Percentiles rank a stretch among this genome's conserved stretches.
phyloP scores from a whole-genome alignment of 2,113 vertebrate species.

The Hyla sarda region DNA sequence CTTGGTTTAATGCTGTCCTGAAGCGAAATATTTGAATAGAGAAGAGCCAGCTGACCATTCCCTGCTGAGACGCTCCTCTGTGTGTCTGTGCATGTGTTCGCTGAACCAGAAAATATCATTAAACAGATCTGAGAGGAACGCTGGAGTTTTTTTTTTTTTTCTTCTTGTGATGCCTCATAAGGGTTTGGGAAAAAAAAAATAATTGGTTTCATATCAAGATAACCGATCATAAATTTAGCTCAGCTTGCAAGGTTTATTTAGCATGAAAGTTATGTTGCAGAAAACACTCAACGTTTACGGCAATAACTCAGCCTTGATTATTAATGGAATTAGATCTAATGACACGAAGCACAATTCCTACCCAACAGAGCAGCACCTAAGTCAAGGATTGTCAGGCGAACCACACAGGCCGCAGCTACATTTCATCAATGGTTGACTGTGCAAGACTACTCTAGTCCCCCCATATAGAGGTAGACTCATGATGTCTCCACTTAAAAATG shows the following conservation, averaged over 20 bases:
- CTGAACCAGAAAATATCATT: slow-evolving; percentile 83
- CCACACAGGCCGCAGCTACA: not conserved
- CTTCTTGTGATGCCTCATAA: slow-evolving; percentile 47
- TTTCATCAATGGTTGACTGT: not conserved
- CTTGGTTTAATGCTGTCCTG: slow-evolving; percentile 64
- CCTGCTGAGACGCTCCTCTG: slow-evolving; percentile 66
- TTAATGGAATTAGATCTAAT: slow-evolving; percentile 1
- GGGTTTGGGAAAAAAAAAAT: slow-evolving; percentile 3
- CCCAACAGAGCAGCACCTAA: slow-evolving; percentile 6
- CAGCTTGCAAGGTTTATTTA: slow-evolving; percentile 42
- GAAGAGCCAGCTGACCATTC: slow-evolving; percentile 69
- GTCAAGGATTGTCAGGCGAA: not conserved
- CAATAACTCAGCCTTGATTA: not conserved
- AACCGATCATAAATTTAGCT: slow-evolving; percentile 73
- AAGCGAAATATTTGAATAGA: slow-evolving; percentile 69
- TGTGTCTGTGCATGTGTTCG: slow-evolving; percentile 66
- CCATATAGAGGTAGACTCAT: not conserved
- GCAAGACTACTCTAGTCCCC: not conserved
- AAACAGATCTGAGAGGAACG: slow-evolving; percentile 74
- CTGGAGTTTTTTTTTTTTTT: slow-evolving; percentile 48
- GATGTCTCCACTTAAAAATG: not conserved
- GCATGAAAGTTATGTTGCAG: slow-evolving; percentile 18
- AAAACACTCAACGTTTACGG: not conserved
- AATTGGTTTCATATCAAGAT: slow-evolving; percentile 60
- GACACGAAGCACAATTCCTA: slow-evolving; percentile 13